Conservation (phyloP, 2,797 vertebrate species). For the Crax fasciolata region DNA sequence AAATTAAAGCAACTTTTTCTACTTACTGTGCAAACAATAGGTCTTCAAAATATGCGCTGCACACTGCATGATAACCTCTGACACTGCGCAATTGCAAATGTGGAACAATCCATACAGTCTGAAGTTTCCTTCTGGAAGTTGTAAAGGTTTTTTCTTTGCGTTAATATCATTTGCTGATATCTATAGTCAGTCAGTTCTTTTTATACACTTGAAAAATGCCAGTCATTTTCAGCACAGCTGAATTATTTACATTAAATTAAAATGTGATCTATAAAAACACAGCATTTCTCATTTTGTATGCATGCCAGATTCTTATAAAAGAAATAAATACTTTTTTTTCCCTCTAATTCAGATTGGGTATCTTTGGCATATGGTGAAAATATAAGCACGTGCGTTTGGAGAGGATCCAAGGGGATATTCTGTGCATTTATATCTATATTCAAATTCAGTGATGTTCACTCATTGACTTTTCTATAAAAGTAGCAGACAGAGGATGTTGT, state of each 20-base stretch:
- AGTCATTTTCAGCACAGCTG: slow-evolving; percentile 32
- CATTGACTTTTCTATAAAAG: not conserved
- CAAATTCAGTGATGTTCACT: not conserved
- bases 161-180: not conserved
- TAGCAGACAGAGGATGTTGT: not conserved
- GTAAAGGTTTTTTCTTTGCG: not conserved
- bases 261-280: slow-evolving; percentile 20
- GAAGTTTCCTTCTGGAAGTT: slow-evolving; percentile 2
- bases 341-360: not conserved
- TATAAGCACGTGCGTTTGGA: slow-evolving; percentile 6
- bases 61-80: slow-evolving; percentile 18
- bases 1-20: not conserved
- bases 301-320: slow-evolving; percentile 19
- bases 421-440: not conserved
- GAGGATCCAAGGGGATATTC: not conserved
- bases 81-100: slow-evolving; percentile 10
- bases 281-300: slow-evolving; percentile 1
- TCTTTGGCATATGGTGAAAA: slow-evolving; percentile 37
- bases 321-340: not conserved
- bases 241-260: slow-evolving; percentile 67
- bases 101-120: slow-evolving; percentile 21
- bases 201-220: slow-evolving; percentile 38
- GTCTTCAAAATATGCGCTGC: slow-evolving; percentile 18
- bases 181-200: not conserved
- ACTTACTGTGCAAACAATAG: slow-evolving; percentile 12